Conservation (phyloP, 2,888 invertebrate genomes). For the Trachelus tabidus region DNA sequence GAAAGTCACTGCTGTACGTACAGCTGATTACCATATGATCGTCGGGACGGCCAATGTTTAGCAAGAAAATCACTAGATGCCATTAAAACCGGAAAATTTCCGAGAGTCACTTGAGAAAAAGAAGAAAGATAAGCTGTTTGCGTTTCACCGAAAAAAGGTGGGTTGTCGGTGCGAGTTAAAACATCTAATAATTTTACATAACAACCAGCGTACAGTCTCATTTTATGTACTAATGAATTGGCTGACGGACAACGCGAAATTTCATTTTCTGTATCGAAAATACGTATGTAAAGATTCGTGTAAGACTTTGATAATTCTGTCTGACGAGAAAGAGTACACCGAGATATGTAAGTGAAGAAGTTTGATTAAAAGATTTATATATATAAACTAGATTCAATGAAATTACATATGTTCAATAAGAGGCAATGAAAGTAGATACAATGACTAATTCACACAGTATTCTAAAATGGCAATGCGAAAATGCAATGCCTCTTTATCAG, state of each 20-base stretch:
- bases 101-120: not conserved
- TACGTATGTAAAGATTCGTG: not conserved
- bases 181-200: not conserved
- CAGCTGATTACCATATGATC: slow-evolving; percentile 62
- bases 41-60: slow-evolving; percentile 39
- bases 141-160: not conserved
- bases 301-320: not conserved
- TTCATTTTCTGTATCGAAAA: not conserved
- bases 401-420: not conserved
- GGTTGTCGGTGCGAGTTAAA: not conserved
- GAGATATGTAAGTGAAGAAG: not conserved
- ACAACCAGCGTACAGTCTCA: not conserved
- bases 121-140: not conserved
- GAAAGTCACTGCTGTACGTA: slow-evolving; percentile 29
- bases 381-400: not conserved
- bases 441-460: not conserved
- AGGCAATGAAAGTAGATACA: not conserved
- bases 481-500: not conserved
- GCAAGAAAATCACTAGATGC: slow-evolving; percentile 15
- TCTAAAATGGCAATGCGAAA: not conserved
- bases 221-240: not conserved
- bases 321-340: not conserved
- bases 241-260: not conserved
- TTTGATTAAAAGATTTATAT: not conserved
- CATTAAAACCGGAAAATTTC: not conserved